Percentiles rank a stretch among this genome's conserved stretches.
These are phyloP conservation scores for Branchipolynoe longqiensis DNA, from an alignment of 2,888 invertebrate genomes.

Conservation along the genomic window DNA sequence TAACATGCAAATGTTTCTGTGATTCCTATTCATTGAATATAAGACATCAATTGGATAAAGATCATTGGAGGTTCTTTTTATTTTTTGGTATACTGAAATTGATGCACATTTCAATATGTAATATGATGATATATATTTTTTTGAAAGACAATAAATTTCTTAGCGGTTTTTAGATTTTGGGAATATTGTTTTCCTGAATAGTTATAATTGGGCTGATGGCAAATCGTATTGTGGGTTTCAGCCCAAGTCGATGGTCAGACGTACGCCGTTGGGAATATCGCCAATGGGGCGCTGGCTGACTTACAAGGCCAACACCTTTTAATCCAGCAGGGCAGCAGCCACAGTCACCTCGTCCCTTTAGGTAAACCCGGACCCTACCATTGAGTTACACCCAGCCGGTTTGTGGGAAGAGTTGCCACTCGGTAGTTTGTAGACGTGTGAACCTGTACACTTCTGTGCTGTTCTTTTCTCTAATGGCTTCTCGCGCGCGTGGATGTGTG, in stretches of 20 bases:
- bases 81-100: too few relatives aligned
- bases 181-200: background rate
- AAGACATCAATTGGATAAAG: background rate
- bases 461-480: too few relatives aligned
- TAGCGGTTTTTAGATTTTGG: background rate
- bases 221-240: slow-evolving; percentile 50
- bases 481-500: too few relatives aligned
- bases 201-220: slow-evolving; percentile 19
- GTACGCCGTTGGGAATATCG: slow-evolving; percentile 23
- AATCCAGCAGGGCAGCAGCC: slow-evolving; percentile 56
- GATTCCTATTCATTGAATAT: too few relatives aligned
- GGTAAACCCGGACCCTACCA: slow-evolving; percentile 12
- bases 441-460: too few relatives aligned
- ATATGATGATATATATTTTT: too few relatives aligned
- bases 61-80: background rate
- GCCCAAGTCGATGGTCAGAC: slow-evolving; percentile 34
- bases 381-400: background rate
- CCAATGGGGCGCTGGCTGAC: slow-evolving; percentile 38
- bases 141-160: background rate
- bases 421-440: too few relatives aligned
- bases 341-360: slow-evolving; percentile 44
- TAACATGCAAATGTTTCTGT: too few relatives aligned
- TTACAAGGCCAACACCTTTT: slow-evolving; percentile 46
- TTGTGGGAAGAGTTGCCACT: too few relatives aligned
- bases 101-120: too few relatives aligned